Evolutionary conservation across 2,888 invertebrate species (phyloP), one percentile per base, ranked within the genome.

Genomic region (Mesochorus sp.): DNA sequence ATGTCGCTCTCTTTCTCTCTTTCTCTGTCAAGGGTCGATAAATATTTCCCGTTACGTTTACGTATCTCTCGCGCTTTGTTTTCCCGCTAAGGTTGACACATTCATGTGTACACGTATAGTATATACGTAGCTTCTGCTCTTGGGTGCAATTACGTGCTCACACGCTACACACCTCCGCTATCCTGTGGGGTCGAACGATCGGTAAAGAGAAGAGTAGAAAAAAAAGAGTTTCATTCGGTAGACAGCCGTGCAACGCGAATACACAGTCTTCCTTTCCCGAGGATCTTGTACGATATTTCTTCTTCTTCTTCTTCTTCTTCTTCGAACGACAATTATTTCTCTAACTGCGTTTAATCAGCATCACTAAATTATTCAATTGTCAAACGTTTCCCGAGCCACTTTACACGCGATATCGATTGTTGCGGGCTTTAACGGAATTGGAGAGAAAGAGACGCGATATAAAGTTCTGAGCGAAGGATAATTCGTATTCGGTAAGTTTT

Each of bases 21-120:
- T 53, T 26, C 10, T 21, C 26, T 53, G 21, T 53, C 26, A 49
- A 59, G 64, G 78, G 53, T 78, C 78, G 78, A 78, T 78, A 78
- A 78, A 74, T 53, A 78, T 66, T 74, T 78, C 44, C 74, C 74
- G 74, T 78, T 78, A 78, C 53, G 74, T 78, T 78, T 74, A 62
- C 78, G 74, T 78, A 57, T 70, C 66, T 39, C n/a, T 59, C 59
- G 37, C 39, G 37, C 14, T 53, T 14, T 31, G 14, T 17, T 31
- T 37, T 5, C 55, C 28, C 26, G 34, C 53, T 37, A 17, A 24
- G 31, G 47, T 73, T 70, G 78, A 70, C 78, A 66, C 78, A 42
- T 70, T 71, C 42, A 67, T n/a, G n/a, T n/a, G n/a, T n/a, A n/a
- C n/a, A n/a, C n/a, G n/a, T n/a, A n/a, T n/a, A n/a, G n/a, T n/a